Evolutionary conservation across 2,797 vertebrate genomes (phyloP), one percentile per base, ranked within the genome.

Genomic region (Moxostoma hubbsi): DNA sequence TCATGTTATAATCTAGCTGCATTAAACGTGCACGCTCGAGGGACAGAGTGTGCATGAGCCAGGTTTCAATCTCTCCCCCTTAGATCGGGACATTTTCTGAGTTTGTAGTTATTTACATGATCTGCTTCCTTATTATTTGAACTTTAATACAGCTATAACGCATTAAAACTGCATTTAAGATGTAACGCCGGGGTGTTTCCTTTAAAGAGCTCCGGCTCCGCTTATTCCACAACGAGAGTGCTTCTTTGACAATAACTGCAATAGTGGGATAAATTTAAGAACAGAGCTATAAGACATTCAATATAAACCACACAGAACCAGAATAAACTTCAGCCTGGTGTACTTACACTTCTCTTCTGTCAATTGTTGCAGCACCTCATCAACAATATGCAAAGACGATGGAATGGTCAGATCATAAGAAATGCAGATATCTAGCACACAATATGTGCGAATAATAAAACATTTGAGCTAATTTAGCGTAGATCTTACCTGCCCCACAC

Each of bases 281-380:
- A 15, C 47, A 18, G 11, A n/a, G 5, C 24, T 47, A 47, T 46
- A 13, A 10, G 62, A 12, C 73, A 5, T 16, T 63, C 10, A 46
- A 2, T 6, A 24, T 12, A 2, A 73, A 10, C 9, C 16, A 11
- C 24, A 57, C 6, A 4, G 24, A 36, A 68, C 6, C 9, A 46
- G 11, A n/a, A 55, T 5, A 79, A 58, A 7, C n/a, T 11, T 61
- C 8, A 36, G 24, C 24, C 24, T 36, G 24, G 24, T 64, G 12
- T 24, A 95, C 97, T 97, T 90, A 99, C 98, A 99, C 91, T 99
- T 99, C 88, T 99, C 98, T 88, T 99, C 97, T 1, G 98, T 99
- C 62, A 99, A 90, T 83, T 99, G 98, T 82, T 99, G 98, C 58
- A 99, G 95, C 73, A 99, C 98, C 89, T 99, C 98, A 0, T 97